phyloP scores from a whole-genome alignment of 2,888 invertebrate species.

The Druceiella hillmani region DNA sequence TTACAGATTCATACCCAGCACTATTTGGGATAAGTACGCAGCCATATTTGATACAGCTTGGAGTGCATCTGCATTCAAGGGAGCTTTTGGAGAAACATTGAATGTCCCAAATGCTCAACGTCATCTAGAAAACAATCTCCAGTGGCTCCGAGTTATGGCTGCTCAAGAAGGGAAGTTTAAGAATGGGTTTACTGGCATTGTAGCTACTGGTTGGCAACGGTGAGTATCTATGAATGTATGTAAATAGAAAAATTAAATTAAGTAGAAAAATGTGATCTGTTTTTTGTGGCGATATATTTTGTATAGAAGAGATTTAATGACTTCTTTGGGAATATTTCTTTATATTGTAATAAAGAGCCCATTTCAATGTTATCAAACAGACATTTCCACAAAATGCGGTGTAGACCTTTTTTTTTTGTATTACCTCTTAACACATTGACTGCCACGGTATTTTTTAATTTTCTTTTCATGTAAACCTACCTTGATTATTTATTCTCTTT shows the following conservation, averaged over 20 bases:
- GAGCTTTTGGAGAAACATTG: constrained; percentile 66
- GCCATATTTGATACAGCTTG: constrained; percentile 63
- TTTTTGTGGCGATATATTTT: too few species aligned
- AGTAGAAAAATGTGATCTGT: too few species aligned
- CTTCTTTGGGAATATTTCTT: too few species aligned
- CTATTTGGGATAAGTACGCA: constrained; percentile 63
- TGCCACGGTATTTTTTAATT: too few species aligned
- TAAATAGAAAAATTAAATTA: not conserved
- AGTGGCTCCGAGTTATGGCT: constrained; percentile 63
- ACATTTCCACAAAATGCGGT: too few species aligned
- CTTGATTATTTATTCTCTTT: too few species aligned
- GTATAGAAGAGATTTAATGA: too few species aligned
- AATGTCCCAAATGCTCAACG: constrained; percentile 60
- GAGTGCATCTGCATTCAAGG: constrained; percentile 73
- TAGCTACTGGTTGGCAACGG: constrained; percentile 56
- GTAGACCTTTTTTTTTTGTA: too few species aligned
- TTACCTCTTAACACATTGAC: too few species aligned
- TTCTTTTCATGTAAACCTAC: too few species aligned
- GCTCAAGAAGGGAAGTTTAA: constrained; percentile 51
- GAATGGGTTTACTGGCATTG: constrained; percentile 48
- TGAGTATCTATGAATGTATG: constrained; percentile 15
- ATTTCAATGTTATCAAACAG: too few species aligned
- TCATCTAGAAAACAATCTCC: constrained; percentile 64
- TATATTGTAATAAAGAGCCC: too few species aligned
- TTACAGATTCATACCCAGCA: constrained; percentile 24